These are phyloP conservation scores for Todus mexicanus DNA, from an alignment of 2,797 vertebrate genomes.

Conservation along the genomic window DNA sequence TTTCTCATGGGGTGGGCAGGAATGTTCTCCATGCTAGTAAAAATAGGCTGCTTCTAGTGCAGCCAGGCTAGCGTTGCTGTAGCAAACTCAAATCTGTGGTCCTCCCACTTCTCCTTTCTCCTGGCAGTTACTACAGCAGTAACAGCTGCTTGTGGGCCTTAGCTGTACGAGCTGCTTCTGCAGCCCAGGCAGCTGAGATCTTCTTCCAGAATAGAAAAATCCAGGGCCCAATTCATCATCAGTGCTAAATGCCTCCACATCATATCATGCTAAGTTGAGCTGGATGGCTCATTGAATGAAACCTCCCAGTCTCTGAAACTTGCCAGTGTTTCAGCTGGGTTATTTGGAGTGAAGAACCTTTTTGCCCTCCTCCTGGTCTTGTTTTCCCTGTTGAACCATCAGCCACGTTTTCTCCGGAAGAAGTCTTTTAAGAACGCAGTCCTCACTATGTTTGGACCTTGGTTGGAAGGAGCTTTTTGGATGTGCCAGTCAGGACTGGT, in stretches of 20 bases:
- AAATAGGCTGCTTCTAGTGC: neutral
- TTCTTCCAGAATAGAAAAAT: neutral
- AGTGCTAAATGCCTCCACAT: neutral
- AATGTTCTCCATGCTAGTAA: neutral
- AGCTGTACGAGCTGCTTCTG: neutral
- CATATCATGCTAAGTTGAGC: accelerated
- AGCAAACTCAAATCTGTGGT: neutral
- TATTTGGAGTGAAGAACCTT: neutral
- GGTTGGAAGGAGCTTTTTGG: neutral
- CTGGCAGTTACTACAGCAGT: neutral
- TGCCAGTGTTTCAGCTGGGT: neutral
- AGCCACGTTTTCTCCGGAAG: neutral
- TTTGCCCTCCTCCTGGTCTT: neutral
- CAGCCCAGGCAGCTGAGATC: neutral
- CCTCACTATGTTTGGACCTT: neutral
- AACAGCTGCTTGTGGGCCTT: slow-evolving; percentile 9
- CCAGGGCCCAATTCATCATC: neutral
- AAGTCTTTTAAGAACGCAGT: neutral
- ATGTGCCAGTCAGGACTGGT: neutral
- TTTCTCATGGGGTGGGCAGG: neutral
- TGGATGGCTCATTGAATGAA: neutral
- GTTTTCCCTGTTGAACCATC: neutral
- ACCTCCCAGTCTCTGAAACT: neutral
- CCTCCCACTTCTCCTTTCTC: slow-evolving; percentile 21
- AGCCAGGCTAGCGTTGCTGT: neutral